These are phyloP conservation scores for Cecropterus lyciades DNA, from an alignment of 1,140 invertebrate species.

Conservation along the genomic window DNA sequence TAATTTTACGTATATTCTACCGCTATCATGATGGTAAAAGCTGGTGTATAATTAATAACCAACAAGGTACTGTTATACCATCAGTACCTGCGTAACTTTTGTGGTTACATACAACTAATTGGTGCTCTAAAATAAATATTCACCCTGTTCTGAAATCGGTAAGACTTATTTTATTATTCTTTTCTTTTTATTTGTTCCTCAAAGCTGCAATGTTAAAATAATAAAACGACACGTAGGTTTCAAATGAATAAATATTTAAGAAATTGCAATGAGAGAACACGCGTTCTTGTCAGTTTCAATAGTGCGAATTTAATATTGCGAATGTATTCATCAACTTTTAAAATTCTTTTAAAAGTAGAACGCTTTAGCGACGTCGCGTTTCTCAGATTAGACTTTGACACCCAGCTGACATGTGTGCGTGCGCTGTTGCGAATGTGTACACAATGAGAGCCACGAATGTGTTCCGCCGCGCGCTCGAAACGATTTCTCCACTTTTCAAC, in stretches of 20 bases:
- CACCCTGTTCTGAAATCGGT: background rate
- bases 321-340: constrained; percentile 3
- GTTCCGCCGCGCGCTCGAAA: constrained; percentile 23
- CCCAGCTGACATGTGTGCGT: constrained; percentile 60
- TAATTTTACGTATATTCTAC: background rate
- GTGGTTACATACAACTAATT: constrained; percentile 7
- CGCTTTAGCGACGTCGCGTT: constrained; percentile 34
- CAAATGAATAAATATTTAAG: background rate
- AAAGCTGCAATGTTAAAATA: constrained; percentile 6
- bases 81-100: constrained; percentile 48
- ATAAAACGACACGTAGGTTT: constrained; percentile 1
- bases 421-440: constrained; percentile 48
- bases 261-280: background rate
- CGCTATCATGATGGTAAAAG: constrained; percentile 43
- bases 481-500: constrained; percentile 46
- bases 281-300: background rate
- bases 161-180: constrained; percentile 22
- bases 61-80: constrained; percentile 55
- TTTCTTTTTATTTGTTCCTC: background rate
- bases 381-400: constrained; percentile 76
- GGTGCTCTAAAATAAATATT: constrained; percentile 5
- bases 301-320: background rate
- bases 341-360: constrained; percentile 40
- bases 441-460: constrained; percentile 22
- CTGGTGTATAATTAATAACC: constrained; percentile 52